These are phyloP conservation scores for Myrmophylax atrothorax DNA, from an alignment of 2,113 vertebrate genomes.

Conservation along the genomic window DNA sequence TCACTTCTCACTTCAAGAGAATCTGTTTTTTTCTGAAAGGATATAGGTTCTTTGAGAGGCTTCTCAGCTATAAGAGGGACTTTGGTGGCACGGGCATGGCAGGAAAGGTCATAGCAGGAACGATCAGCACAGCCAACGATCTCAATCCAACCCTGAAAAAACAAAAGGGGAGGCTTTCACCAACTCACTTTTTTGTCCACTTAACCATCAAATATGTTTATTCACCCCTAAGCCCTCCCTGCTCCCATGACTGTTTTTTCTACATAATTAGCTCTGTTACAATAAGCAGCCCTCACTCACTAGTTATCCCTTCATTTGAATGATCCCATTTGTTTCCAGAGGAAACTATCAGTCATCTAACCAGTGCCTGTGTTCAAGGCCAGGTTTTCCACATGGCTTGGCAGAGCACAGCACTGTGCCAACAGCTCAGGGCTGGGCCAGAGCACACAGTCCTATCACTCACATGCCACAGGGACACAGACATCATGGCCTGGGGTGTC, in stretches of 20 bases:
- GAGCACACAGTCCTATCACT: background rate
- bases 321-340: constrained; percentile 31
- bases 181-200: constrained; percentile 23
- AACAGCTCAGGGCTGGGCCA: background rate
- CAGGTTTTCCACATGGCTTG: constrained; percentile 36
- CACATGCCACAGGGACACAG: background rate
- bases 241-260: constrained; percentile 20
- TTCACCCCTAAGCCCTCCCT: constrained; percentile 1
- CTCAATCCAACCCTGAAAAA: constrained; percentile 94
- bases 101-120: constrained; percentile 93
- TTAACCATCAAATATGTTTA: constrained; percentile 52
- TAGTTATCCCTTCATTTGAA: constrained; percentile 1
- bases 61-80: constrained; percentile 97
- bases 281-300: constrained; percentile 26
- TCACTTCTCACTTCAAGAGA: background rate
- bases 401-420: background rate
- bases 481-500: background rate
- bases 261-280: constrained; percentile 48
- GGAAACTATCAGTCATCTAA: constrained; percentile 27
- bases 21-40: constrained; percentile 73
- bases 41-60: constrained; percentile 97
- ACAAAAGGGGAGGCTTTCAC: constrained; percentile 11
- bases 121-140: constrained; percentile 96
- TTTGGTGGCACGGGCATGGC: constrained; percentile 92
- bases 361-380: background rate